phyloP scores from a whole-genome alignment of 2,888 invertebrate genomes.

The Elmis aenea region DNA sequence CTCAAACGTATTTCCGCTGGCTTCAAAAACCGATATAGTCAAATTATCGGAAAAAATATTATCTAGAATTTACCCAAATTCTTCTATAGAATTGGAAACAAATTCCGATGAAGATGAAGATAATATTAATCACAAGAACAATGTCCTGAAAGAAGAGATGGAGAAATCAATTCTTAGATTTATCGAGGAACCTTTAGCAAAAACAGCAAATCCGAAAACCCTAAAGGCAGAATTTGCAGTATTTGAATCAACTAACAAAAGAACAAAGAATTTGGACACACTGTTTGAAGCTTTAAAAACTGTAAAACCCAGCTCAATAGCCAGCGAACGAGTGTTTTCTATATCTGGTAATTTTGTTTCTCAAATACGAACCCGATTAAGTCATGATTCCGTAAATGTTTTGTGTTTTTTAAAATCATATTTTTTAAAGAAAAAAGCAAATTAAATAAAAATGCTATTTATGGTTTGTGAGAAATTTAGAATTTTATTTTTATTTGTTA shows the following conservation, averaged over 20 bases:
- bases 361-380: conserved; percentile 15
- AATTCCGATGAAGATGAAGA: conserved; percentile 7
- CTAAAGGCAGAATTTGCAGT: conserved; percentile 12
- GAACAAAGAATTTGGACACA: conserved; percentile 8
- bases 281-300: conserved; percentile 12
- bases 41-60: conserved; percentile 3
- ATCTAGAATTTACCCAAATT: conserved; percentile 12
- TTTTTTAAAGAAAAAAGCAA: too few relatives aligned
- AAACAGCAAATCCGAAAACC: conserved; percentile 12
- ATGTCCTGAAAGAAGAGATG: conserved; percentile 11
- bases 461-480: too few relatives aligned
- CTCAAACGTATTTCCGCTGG: conserved; percentile 8
- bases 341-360: conserved; percentile 14
- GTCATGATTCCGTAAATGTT: too few relatives aligned
- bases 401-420: too few relatives aligned
- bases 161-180: background rate
- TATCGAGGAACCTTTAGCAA: conserved; percentile 5
- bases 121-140: conserved; percentile 11
- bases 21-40: conserved; percentile 6
- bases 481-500: too few relatives aligned
- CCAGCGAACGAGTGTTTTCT: conserved; percentile 10
- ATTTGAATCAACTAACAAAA: conserved; percentile 15
- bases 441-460: too few relatives aligned
- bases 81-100: conserved; percentile 9
- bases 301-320: conserved; percentile 14